Percentiles rank a stretch among this genome's conserved stretches.
Conservation (phyloP, 1,140 invertebrate genomes). For the Adelges cooleyi region DNA sequence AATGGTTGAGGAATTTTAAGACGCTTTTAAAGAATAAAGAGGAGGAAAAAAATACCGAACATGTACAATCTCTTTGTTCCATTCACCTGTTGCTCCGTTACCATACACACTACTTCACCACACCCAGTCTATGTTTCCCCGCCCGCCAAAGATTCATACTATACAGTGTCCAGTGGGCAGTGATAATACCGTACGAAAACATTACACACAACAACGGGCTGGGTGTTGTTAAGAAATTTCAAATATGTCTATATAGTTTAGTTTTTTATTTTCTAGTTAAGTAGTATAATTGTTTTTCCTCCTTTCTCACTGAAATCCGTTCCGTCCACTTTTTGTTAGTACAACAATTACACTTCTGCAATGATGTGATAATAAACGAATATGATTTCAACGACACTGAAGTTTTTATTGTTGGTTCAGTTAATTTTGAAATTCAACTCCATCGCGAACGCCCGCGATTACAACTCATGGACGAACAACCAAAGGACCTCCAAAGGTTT, state of each 20-base stretch:
- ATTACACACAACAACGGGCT: neutral
- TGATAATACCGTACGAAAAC: constrained; percentile 15
- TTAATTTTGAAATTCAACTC: neutral
- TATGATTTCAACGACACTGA: neutral
- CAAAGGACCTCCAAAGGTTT: neutral
- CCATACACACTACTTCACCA: neutral
- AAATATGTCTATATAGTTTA: neutral
- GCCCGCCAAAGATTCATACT: neutral
- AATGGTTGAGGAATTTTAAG: too few relatives aligned
- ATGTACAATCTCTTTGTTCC: constrained; percentile 14
- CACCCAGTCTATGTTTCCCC: neutral
- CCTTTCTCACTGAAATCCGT: neutral
- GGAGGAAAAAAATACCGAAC: too few relatives aligned
- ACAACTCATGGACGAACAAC: neutral
- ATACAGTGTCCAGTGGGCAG: neutral
- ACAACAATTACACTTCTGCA: neutral
- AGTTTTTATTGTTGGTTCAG: neutral
- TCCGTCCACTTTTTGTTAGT: neutral
- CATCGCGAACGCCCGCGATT: neutral
- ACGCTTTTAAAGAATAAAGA: too few relatives aligned
- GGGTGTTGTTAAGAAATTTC: constrained; percentile 2
- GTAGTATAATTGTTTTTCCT: neutral
- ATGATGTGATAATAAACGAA: neutral
- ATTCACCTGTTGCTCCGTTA: neutral
- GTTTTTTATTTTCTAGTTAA: neutral